phyloP scores from a whole-genome alignment of 2,113 vertebrate species.

The Ictalurus punctatus region DNA sequence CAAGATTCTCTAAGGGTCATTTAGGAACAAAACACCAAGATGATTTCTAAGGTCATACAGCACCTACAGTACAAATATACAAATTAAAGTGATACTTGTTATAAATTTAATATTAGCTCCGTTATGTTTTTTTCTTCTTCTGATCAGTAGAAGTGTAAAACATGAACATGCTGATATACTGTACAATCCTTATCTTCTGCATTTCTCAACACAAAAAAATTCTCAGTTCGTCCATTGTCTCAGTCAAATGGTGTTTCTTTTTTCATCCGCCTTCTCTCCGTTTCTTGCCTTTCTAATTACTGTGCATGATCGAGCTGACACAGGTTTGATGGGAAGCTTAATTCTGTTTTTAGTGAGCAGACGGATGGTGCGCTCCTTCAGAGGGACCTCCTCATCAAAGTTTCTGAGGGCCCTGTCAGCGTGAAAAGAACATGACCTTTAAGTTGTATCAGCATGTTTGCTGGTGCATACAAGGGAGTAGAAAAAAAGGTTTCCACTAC shows the following conservation, averaged over 20 bases:
- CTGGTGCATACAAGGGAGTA: constrained; percentile 92
- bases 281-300: constrained; percentile 78
- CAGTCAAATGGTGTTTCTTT: constrained; percentile 62
- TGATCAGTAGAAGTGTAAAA: not conserved
- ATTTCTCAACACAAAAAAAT: not conserved
- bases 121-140: not conserved
- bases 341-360: constrained; percentile 75
- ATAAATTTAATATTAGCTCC: not conserved
- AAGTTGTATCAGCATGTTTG: constrained; percentile 99
- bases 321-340: constrained; percentile 81
- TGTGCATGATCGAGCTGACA: constrained; percentile 84
- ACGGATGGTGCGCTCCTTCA: constrained; percentile 78
- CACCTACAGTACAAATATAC: not conserved
- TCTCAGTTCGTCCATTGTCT: constrained; percentile 9
- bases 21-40: not conserved
- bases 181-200: not conserved
- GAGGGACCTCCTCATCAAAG: constrained; percentile 92
- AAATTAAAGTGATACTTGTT: not conserved
- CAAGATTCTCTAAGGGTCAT: not conserved
- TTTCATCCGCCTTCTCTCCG: constrained; percentile 63
- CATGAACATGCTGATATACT: not conserved
- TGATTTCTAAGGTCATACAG: not conserved
- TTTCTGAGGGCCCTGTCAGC: constrained; percentile 98
- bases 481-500: constrained; percentile 81
- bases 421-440: constrained; percentile 99